Evolutionary conservation across 2,113 vertebrate genomes (phyloP).

Genomic region (Pelvicachromis taeniatus): DNA sequence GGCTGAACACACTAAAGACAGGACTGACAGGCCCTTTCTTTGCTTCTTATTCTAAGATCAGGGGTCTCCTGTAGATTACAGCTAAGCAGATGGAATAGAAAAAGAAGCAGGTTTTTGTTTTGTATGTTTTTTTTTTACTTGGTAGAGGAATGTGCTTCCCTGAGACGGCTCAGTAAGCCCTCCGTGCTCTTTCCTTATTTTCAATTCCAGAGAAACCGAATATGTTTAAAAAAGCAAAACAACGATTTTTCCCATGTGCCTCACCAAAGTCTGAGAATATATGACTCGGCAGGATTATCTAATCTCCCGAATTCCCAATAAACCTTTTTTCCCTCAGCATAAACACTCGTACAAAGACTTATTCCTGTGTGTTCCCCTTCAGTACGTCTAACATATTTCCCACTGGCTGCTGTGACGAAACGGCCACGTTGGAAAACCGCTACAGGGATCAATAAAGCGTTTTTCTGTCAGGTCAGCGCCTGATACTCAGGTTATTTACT

Average conservation of each 20-base stretch:
- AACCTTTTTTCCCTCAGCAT: background rate
- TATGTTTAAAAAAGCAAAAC: background rate
- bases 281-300: conserved; percentile 40
- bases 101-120: background rate
- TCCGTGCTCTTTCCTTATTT: background rate
- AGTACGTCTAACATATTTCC: conserved; percentile 28
- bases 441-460: conserved; percentile 69
- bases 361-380: background rate
- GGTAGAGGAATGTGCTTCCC: background rate
- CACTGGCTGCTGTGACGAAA: conserved; percentile 16
- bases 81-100: background rate
- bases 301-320: conserved; percentile 25
- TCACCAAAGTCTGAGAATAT: conserved; percentile 2
- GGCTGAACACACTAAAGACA: background rate
- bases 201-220: conserved; percentile 5
- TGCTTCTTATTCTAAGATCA: background rate
- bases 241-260: conserved; percentile 13
- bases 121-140: background rate
- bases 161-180: background rate
- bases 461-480: conserved; percentile 66
- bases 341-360: background rate
- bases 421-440: conserved; percentile 29
- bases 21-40: background rate
- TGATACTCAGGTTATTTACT: conserved; percentile 67
- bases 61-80: conserved; percentile 29